These are phyloP conservation scores for Lutjanus erythropterus DNA, from an alignment of 2,113 vertebrate genomes.

Conservation along the genomic window DNA sequence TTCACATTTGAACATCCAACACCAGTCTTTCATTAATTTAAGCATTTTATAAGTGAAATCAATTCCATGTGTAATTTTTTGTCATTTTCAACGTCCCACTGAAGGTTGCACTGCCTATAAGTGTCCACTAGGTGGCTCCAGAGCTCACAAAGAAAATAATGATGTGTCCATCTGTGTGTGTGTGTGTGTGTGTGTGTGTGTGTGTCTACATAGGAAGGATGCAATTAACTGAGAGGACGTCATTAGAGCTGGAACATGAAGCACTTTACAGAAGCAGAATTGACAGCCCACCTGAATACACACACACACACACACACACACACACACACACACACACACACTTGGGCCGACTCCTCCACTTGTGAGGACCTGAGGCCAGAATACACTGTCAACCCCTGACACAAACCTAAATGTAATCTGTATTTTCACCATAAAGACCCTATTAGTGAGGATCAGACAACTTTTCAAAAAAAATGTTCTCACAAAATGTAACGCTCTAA, in stretches of 20 bases:
- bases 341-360: too few species aligned
- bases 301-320: slow-evolving; percentile 1
- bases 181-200: slow-evolving; percentile 13
- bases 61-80: not conserved
- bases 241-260: slow-evolving; percentile 27
- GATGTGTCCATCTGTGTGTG: slow-evolving; percentile 2
- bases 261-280: not conserved
- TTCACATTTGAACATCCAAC: too few species aligned
- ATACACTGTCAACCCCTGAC: not conserved
- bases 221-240: slow-evolving; percentile 33
- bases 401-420: not conserved
- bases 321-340: not conserved
- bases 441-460: not conserved
- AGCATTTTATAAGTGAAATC: too few species aligned
- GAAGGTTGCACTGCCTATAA: not conserved
- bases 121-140: slow-evolving; percentile 29
- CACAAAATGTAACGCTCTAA: not conserved
- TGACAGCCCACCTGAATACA: not conserved
- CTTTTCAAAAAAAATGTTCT: not conserved
- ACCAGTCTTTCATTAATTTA: too few species aligned
- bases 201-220: not conserved
- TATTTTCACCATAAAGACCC: too few species aligned
- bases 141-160: not conserved
- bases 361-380: not conserved
- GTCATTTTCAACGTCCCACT: not conserved